These are phyloP conservation scores for Chaetorhynchus papuensis DNA, from an alignment of 2,113 vertebrate genomes.

Conservation along the genomic window DNA sequence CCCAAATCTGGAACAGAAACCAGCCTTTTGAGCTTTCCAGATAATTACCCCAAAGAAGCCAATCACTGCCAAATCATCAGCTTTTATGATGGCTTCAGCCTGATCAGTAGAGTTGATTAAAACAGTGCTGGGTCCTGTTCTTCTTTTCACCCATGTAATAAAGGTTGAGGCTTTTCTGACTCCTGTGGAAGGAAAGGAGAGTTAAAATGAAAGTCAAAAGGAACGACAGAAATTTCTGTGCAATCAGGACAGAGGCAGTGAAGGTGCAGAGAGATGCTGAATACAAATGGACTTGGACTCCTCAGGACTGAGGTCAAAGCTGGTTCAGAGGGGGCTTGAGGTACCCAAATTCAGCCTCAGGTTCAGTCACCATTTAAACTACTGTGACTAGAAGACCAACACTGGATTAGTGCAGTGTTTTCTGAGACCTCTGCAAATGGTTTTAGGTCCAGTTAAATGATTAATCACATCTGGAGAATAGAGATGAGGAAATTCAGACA, in stretches of 20 bases:
- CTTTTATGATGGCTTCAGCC: slow-evolving; percentile 62
- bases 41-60: slow-evolving; percentile 88
- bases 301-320: not conserved
- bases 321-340: not conserved
- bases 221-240: not conserved
- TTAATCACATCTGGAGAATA: not conserved
- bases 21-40: not conserved
- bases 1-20: not conserved
- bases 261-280: not conserved
- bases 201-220: not conserved
- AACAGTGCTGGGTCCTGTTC: slow-evolving; percentile 76
- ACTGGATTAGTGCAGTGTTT: not conserved
- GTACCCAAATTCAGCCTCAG: not conserved
- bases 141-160: slow-evolving; percentile 85
- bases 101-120: slow-evolving; percentile 74
- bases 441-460: not conserved
- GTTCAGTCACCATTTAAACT: not conserved
- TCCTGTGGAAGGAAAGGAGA: slow-evolving; percentile 61
- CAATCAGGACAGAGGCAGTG: not conserved
- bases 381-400: not conserved
- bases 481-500: not conserved
- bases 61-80: slow-evolving; percentile 78
- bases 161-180: slow-evolving; percentile 82
- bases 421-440: not conserved
- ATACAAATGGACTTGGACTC: not conserved